Percentiles rank a stretch among this genome's conserved stretches.
These are phyloP conservation scores for Oryzias dopingdopingensis DNA, from an alignment of 2,797 vertebrate genomes.

Conservation along the genomic window DNA sequence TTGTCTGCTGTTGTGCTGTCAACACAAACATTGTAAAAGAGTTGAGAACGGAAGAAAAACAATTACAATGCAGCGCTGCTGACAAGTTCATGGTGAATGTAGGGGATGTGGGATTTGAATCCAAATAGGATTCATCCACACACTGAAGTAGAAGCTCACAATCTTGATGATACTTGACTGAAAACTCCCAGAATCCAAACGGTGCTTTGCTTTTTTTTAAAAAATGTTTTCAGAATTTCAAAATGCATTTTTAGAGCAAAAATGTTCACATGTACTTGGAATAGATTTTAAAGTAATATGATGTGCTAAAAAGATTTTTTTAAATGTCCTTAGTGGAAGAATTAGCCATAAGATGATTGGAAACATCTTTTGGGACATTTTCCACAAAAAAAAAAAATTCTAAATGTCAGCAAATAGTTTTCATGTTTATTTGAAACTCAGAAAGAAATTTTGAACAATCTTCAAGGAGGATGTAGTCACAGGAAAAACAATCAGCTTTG, in stretches of 20 bases:
- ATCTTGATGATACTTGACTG: slow-evolving; percentile 16
- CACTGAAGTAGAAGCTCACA: not conserved
- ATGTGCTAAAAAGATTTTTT: slow-evolving; percentile 6
- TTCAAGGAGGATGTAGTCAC: slow-evolving; percentile 40
- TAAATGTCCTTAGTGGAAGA: no score
- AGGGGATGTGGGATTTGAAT: not conserved
- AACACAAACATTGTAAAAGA: slow-evolving; percentile 26
- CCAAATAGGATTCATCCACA: no score
- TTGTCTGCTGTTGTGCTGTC: slow-evolving; percentile 44
- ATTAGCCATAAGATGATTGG: no score
- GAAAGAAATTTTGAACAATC: slow-evolving; percentile 5
- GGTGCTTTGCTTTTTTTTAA: no score
- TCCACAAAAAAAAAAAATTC: slow-evolving; percentile 16
- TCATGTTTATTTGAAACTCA: not conserved
- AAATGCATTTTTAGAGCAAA: slow-evolving; percentile 48
- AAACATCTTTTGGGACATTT: not conserved
- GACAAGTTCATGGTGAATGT: slow-evolving; percentile 10
- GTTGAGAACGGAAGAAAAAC: slow-evolving; percentile 8
- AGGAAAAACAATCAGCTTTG: not conserved
- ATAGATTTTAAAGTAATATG: slow-evolving; percentile 47
- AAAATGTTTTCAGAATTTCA: slow-evolving; percentile 1
- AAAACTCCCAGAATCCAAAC: slow-evolving; percentile 9
- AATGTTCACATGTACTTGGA: slow-evolving; percentile 50
- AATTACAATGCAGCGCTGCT: not conserved
- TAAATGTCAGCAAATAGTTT: slow-evolving; percentile 37